These are phyloP conservation scores for Phenganax subtilis DNA, from an alignment of 92 coral and sea anemone species.

Conservation along the genomic window DNA sequence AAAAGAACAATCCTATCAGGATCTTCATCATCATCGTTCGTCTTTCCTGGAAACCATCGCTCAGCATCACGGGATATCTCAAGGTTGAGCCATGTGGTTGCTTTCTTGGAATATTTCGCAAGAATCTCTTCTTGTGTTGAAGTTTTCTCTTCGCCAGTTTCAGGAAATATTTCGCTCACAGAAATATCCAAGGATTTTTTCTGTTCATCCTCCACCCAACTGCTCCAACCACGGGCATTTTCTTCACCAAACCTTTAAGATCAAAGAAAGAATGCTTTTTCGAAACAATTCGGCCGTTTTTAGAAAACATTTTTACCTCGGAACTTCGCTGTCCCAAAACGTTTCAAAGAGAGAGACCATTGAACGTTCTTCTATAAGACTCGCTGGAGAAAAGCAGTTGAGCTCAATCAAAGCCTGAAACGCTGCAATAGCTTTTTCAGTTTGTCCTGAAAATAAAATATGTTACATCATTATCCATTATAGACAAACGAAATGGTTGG, in stretches of 20 bases:
- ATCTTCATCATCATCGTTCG: conserved; percentile 64
- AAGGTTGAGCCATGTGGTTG: conserved; percentile 71
- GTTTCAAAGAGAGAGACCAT: conserved; percentile 78
- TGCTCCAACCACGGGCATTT: conserved; percentile 78
- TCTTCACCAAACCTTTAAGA: conserved; percentile 80
- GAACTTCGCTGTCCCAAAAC: conserved; percentile 93
- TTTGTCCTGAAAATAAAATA: conserved; percentile 61
- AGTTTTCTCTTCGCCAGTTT: background rate
- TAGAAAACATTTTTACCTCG: conserved; percentile 55
- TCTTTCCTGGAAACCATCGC: conserved; percentile 78
- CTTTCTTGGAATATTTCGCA: conserved; percentile 47
- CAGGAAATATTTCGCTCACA: conserved; percentile 21
- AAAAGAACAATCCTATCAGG: conserved; percentile 92
- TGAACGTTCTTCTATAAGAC: conserved; percentile 52
- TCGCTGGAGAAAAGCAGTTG: conserved; percentile 68
- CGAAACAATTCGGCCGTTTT: background rate
- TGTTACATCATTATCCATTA: too few relatives aligned
- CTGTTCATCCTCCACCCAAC: conserved; percentile 57
- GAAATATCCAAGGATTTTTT: background rate
- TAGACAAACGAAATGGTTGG: too few relatives aligned
- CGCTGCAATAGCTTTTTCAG: conserved; percentile 79
- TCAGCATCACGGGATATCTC: conserved; percentile 63
- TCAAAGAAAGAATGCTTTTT: background rate
- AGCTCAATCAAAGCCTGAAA: conserved; percentile 88
- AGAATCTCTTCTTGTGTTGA: conserved; percentile 46